Evolutionary conservation across 2,113 vertebrate species (phyloP).

Genomic region (Semnornis frantzii): DNA sequence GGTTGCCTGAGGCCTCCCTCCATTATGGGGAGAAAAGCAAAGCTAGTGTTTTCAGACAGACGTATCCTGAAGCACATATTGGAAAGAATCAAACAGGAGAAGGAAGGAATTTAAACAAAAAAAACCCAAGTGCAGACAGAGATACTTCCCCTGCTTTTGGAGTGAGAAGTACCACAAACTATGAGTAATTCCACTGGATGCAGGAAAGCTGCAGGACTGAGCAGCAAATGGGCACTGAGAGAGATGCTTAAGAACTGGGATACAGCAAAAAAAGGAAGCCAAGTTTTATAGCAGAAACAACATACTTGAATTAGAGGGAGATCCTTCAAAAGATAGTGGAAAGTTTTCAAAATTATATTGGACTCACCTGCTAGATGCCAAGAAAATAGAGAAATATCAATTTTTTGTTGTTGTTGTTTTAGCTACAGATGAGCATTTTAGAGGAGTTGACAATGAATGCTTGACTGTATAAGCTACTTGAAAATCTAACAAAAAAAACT

Average conservation of each 20-base stretch:
- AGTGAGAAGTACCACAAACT: background rate
- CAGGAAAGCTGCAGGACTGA: background rate
- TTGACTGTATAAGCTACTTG: slow-evolving; percentile 3
- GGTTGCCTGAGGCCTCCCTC: background rate
- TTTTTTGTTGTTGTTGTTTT: background rate
- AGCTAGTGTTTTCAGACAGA: background rate
- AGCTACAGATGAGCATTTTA: slow-evolving; percentile 12
- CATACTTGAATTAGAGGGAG: background rate
- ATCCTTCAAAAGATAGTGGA: background rate
- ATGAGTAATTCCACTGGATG: background rate
- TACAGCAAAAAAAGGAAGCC: background rate
- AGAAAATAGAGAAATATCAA: background rate
- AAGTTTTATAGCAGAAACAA: background rate
- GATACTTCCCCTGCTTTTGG: background rate
- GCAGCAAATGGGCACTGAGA: background rate
- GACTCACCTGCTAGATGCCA: background rate
- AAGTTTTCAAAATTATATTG: slow-evolving; percentile 9
- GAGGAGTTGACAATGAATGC: background rate
- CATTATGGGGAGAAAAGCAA: background rate
- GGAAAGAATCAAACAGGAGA: background rate
- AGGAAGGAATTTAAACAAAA: background rate
- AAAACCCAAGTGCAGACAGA: background rate
- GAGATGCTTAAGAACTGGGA: background rate
- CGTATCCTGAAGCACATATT: background rate
- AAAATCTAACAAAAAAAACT: slow-evolving; percentile 26